Base-by-base conservation (phyloP, 2,888 invertebrate genomes). In the Pheosia gnoma region DNA sequence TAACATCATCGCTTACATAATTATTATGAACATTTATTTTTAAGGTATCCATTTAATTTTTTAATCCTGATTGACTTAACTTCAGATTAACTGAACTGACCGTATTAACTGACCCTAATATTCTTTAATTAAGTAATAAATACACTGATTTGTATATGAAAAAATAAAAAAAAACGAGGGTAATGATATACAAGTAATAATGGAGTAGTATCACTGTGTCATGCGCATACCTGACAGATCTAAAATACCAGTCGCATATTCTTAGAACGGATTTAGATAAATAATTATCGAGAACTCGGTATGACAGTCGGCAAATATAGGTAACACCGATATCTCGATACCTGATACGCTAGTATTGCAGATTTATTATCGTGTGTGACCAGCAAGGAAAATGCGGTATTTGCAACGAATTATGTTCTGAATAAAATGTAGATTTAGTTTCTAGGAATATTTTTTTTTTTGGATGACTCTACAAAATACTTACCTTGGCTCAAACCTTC, bases 201-300 rank as follows among this genome's bases (percentile, higher is more conserved):
- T 39, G 55, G 45, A 60, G 64, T 65, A 49, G 47, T 60, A 39
- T 41, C 39, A 70, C 56, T 67, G 60, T 62, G 75, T 70, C 75
- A 74, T 72, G 64, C 61, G 56, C 60, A 54, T 11, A 39, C 39
- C 53, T 68, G 62, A 55, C 60, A 59, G 25, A 54, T 52, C 25
- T 45, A 57, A 57, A 53, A 57, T 58, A 58, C 59, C 59, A 37
- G 41, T 25, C 67, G 55, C 41, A 74, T 71, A 63, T 66, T 62
- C 57, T 59, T 56, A 62, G 61, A 65, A 74, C 47, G 57, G 36
- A 55, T 64, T 57, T 49, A 66, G 76, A 71, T 75, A 75, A 62
- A 47, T 57, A 53, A 47, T 62, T 73, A 75, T 75, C 68, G 61
- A 62, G 64, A 75, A 75, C 62, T 67, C 25, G 66, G 65, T 63